Conservation (phyloP, 1,140 invertebrate species). For the Drosophila seguyi region DNA sequence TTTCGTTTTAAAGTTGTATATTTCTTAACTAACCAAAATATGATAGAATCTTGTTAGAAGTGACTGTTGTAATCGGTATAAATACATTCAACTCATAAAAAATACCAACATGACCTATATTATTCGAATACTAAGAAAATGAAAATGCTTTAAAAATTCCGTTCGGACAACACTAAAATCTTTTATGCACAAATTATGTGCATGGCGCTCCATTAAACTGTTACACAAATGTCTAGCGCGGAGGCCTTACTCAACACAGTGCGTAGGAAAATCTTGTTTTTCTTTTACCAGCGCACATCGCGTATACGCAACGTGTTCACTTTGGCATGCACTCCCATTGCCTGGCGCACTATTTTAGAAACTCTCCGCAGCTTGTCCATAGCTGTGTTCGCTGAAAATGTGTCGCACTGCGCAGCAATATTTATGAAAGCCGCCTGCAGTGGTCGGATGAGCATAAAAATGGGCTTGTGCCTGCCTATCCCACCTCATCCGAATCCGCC, state of each 20-base stretch:
- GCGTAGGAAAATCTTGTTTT: background rate
- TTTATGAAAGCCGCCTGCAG: slow-evolving; percentile 44
- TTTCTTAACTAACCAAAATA: background rate
- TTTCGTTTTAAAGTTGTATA: no score
- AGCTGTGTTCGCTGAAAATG: slow-evolving; percentile 19
- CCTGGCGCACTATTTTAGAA: slow-evolving; percentile 43
- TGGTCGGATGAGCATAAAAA: slow-evolving; percentile 22
- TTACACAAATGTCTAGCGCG: background rate
- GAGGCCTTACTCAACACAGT: background rate
- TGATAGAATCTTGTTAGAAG: background rate
- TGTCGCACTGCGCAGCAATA: slow-evolving; percentile 41
- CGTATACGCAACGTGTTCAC: slow-evolving; percentile 47
- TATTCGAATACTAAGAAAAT: background rate
- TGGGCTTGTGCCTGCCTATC: background rate
- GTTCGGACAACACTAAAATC: background rate
- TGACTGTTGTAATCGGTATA: background rate
- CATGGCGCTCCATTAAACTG: background rate
- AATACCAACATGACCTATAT: slow-evolving; percentile 2
- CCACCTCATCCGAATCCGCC: slow-evolving; percentile 4
- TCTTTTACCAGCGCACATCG: background rate
- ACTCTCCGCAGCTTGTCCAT: slow-evolving; percentile 27
- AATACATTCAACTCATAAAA: background rate
- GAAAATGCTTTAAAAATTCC: background rate
- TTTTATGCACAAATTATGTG: slow-evolving; percentile 9
- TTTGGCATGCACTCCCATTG: slow-evolving; percentile 7